Conservation (phyloP, 2,797 vertebrate genomes). For the Eurystomus glaucurus region DNA sequence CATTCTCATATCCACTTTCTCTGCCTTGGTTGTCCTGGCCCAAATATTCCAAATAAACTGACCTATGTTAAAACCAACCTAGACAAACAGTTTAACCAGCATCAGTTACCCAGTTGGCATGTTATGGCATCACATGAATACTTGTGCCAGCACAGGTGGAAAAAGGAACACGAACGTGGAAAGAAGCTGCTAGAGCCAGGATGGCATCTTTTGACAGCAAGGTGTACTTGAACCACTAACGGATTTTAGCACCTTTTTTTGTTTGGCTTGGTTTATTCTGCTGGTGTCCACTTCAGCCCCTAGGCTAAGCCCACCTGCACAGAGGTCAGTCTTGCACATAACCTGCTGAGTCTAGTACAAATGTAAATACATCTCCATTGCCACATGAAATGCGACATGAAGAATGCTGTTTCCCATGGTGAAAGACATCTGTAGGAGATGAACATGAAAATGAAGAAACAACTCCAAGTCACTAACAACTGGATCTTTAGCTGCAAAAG, state of each 20-base stretch:
- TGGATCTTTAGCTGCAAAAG: not conserved
- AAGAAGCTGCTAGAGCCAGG: not conserved
- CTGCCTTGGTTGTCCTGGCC: not conserved
- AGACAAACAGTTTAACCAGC: not conserved
- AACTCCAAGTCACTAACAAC: not conserved
- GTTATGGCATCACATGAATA: not conserved
- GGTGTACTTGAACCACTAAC: not conserved
- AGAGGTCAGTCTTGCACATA: accelerated
- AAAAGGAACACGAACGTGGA: not conserved
- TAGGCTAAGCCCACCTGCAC: not conserved
- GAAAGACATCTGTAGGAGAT: not conserved
- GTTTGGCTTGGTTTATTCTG: not conserved
- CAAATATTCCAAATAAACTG: not conserved
- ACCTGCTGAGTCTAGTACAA: not conserved
- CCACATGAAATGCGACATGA: not conserved
- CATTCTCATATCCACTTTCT: not conserved
- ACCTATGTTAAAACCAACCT: not conserved
- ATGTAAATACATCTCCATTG: not conserved
- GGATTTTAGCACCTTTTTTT: not conserved
- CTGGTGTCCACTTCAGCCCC: not conserved
- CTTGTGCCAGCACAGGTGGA: not conserved
- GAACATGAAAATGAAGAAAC: not conserved
- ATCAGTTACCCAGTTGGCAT: not conserved
- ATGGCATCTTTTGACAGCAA: not conserved
- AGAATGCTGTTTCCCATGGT: not conserved